phyloP scores from a whole-genome alignment of 2,113 vertebrate genomes.

The Anolis carolinensis region DNA sequence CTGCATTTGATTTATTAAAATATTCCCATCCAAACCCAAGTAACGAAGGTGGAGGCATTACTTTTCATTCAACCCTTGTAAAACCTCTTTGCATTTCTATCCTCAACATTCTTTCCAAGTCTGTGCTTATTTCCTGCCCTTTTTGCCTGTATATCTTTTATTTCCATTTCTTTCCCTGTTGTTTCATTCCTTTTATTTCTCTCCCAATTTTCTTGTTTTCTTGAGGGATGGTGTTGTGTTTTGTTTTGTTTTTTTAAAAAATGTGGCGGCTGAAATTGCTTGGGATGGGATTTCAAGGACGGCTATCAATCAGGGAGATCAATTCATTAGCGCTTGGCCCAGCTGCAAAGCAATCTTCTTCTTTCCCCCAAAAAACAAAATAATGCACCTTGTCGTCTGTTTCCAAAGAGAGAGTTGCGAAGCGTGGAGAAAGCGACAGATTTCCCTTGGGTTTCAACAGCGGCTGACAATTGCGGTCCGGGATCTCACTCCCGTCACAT shows the following conservation, averaged over 20 bases:
- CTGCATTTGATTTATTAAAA: too few species aligned
- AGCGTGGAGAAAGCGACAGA: background rate
- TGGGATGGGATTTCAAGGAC: background rate
- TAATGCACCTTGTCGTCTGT: background rate
- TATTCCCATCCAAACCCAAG: too few species aligned
- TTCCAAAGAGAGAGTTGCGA: background rate
- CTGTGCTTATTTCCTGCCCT: too few species aligned
- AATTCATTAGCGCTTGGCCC: background rate
- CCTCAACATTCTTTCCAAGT: too few species aligned
- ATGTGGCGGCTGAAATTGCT: background rate
- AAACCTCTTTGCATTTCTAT: too few species aligned
- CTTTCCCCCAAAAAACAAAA: background rate
- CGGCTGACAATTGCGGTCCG: background rate
- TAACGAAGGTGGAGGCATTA: too few species aligned
- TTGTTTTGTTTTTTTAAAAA: too few species aligned
- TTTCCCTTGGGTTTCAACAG: background rate
- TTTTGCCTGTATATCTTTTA: too few species aligned
- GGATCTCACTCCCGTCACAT: background rate
- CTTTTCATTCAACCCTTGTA: too few species aligned
- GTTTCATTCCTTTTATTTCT: slow-evolving; percentile 5
- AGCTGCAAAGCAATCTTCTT: background rate
- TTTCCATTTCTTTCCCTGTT: background rate
- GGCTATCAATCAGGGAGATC: background rate
- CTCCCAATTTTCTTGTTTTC: rapidly evolving
- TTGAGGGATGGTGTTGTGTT: rapidly evolving